These are phyloP conservation scores for Eulemur coronatus DNA, from an alignment of 2,797 vertebrate species.

Conservation along the genomic window DNA sequence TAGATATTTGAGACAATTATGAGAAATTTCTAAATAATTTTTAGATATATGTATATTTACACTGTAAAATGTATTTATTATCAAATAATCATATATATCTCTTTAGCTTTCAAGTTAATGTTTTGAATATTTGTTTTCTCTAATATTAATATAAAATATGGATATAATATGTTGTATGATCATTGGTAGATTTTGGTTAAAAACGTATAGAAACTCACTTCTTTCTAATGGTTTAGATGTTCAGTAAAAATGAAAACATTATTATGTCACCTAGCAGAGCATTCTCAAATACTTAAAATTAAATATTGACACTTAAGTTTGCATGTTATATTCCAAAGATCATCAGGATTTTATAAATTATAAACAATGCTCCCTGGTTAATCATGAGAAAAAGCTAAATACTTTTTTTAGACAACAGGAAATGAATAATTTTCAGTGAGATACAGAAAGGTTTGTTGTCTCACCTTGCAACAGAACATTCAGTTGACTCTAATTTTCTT, in stretches of 20 bases:
- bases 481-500: background rate
- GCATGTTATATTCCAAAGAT: background rate
- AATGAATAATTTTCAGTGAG: background rate
- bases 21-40: background rate
- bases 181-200: background rate
- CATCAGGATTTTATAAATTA: constrained; percentile 10
- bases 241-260: background rate
- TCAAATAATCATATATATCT: background rate
- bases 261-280: background rate
- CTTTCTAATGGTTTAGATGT: background rate
- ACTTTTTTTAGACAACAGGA: background rate
- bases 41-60: too few species aligned
- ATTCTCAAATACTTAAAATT: background rate
- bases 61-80: background rate
- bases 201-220: background rate
- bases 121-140: background rate
- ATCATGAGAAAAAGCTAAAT: background rate
- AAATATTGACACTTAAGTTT: background rate
- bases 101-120: background rate
- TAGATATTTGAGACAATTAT: background rate
- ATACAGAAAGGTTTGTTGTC: background rate
- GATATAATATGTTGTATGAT: background rate
- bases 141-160: background rate
- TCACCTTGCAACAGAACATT: background rate
- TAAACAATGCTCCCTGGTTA: background rate